phyloP scores from a whole-genome alignment of 2,797 vertebrate genomes.

The Pseudochromis fuscus region DNA sequence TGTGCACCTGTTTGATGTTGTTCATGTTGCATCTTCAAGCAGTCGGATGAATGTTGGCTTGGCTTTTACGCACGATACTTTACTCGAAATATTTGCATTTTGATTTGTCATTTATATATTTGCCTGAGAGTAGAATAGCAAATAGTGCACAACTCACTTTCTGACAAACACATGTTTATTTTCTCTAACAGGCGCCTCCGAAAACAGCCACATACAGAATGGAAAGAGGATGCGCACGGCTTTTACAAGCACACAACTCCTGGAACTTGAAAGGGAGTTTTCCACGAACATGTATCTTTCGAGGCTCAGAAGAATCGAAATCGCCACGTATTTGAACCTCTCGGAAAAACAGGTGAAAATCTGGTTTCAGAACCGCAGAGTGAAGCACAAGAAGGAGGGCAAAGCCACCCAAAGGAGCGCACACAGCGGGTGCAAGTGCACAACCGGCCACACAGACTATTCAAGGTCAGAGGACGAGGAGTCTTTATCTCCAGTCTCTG shows the following conservation, averaged over 20 bases:
- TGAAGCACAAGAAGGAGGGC: slow-evolving; percentile 99
- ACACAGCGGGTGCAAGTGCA: slow-evolving; percentile 93
- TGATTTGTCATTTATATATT: neutral
- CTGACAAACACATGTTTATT: slow-evolving; percentile 2
- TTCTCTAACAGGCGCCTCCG: slow-evolving; percentile 86
- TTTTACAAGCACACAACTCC: slow-evolving; percentile 98
- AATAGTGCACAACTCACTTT: neutral
- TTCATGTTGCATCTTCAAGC: neutral
- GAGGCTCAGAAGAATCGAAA: slow-evolving; percentile 95
- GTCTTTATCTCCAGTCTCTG: slow-evolving; percentile 93
- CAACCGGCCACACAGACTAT: slow-evolving; percentile 89
- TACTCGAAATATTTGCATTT: slow-evolving; percentile 17
- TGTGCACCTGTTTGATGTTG: slow-evolving; percentile 25
- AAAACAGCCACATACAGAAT: slow-evolving; percentile 91
- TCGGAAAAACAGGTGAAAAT: slow-evolving; percentile 99
- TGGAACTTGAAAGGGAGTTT: slow-evolving; percentile 97
- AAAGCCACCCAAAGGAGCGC: slow-evolving; percentile 91
- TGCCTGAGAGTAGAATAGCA: neutral
- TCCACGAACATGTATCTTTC: slow-evolving; percentile 99
- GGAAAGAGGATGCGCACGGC: slow-evolving; percentile 98
- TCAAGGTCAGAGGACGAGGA: slow-evolving; percentile 95
- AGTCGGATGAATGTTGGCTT: neutral
- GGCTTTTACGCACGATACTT: slow-evolving; percentile 50
- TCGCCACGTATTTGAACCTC: slow-evolving; percentile 96
- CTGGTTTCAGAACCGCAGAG: slow-evolving; percentile 98